Percentiles rank a stretch among this genome's conserved stretches.
These are phyloP conservation scores for Camptogramma bilineatum DNA, from an alignment of 2,888 invertebrate species.

Conservation along the genomic window DNA sequence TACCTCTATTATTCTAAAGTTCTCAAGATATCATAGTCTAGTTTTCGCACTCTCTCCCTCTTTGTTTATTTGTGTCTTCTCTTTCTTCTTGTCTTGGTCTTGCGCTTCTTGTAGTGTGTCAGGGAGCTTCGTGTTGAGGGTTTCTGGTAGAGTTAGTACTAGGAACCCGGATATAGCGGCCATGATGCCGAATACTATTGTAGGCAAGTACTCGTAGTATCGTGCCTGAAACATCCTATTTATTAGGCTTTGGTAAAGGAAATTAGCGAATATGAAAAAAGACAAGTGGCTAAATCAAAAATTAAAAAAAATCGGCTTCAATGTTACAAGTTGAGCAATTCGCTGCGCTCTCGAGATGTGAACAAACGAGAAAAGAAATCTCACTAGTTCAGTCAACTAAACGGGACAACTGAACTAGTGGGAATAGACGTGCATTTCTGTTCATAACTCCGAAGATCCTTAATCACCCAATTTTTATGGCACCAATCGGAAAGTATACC, in stretches of 20 bases:
- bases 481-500: too few relatives aligned
- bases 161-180: conserved; percentile 83
- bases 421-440: too few relatives aligned
- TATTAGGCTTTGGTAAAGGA: not conserved
- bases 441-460: too few relatives aligned
- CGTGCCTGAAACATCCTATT: conserved; percentile 61
- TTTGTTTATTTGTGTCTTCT: conserved; percentile 13
- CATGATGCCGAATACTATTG: conserved; percentile 85
- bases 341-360: too few relatives aligned
- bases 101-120: conserved; percentile 87
- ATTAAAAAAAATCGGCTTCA: too few relatives aligned
- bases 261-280: too few relatives aligned
- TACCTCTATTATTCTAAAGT: not conserved
- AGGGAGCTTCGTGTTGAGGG: conserved; percentile 85
- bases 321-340: too few relatives aligned
- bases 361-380: too few relatives aligned
- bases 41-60: conserved; percentile 36
- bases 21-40: conserved; percentile 26
- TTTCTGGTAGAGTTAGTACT: conserved; percentile 86
- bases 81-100: conserved; percentile 65
- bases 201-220: conserved; percentile 80
- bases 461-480: too few relatives aligned
- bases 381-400: too few relatives aligned
- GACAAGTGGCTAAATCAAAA: too few relatives aligned
- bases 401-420: too few relatives aligned